Conservation (phyloP, 2,113 vertebrate species). For the Ramphastos sulfuratus region DNA sequence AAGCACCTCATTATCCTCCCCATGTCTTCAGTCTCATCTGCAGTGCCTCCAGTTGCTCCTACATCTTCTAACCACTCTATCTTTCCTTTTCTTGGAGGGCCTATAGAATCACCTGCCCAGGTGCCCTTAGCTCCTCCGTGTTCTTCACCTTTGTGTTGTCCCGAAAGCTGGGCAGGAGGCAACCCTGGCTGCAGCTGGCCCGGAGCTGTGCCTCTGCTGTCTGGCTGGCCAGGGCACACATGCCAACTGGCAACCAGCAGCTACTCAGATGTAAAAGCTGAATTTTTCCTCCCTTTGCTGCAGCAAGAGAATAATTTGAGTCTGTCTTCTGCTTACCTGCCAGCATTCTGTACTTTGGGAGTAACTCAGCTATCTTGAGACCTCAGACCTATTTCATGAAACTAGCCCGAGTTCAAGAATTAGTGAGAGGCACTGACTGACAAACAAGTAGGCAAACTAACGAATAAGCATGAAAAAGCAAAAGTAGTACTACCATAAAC, state of each 20-base stretch:
- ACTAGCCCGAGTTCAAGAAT: neutral
- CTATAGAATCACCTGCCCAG: neutral
- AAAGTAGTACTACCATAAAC: neutral
- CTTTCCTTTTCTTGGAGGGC: neutral
- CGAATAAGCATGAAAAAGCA: neutral
- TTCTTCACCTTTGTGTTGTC: accelerated
- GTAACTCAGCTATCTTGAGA: neutral
- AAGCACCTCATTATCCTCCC: neutral
- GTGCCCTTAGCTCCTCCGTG: accelerated
- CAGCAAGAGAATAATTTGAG: neutral
- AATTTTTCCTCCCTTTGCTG: neutral
- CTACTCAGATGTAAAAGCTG: neutral
- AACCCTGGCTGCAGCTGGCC: neutral
- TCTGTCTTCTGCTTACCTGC: neutral
- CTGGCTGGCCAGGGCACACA: neutral
- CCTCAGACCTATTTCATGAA: neutral
- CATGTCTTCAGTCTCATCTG: neutral
- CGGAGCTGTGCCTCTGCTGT: neutral
- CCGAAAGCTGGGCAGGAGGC: neutral
- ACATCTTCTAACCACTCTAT: accelerated
- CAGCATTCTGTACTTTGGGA: neutral
- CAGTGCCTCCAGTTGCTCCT: neutral
- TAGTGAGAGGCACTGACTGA: neutral
- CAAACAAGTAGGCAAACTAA: conserved; percentile 1
- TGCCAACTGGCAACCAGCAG: neutral